Evolutionary conservation across 2,888 invertebrate species (phyloP).

Genomic region (Hirtodrosophila trivittata): DNA sequence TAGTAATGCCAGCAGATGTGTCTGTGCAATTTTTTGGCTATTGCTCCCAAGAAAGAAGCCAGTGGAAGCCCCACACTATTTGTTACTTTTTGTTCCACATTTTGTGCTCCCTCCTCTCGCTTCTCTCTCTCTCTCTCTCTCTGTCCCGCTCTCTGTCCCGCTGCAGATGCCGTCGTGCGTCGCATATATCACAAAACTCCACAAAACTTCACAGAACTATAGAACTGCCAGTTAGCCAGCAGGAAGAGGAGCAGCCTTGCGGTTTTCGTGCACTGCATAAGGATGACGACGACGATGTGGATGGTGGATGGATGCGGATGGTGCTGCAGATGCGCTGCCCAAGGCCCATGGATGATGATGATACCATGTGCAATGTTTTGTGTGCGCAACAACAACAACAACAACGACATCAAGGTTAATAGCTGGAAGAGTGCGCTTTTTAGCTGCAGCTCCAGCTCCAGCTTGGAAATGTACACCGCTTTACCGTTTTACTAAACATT

Average conservation of each 20-base stretch:
- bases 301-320: conserved; percentile 30
- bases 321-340: background rate
- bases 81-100: conserved; percentile 52
- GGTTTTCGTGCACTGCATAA: conserved; percentile 58
- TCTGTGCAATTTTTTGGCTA: conserved; percentile 13
- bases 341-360: conserved; percentile 33
- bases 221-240: conserved; percentile 27
- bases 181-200: conserved; percentile 67
- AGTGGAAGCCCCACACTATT: conserved; percentile 36
- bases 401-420: conserved; percentile 70
- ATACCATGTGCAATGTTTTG: conserved; percentile 53
- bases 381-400: conserved; percentile 6
- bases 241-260: conserved; percentile 32
- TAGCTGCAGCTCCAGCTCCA: conserved; percentile 25
- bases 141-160: conserved; percentile 11
- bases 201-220: conserved; percentile 28
- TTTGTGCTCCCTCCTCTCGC: conserved; percentile 7
- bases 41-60: background rate
- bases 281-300: conserved; percentile 31
- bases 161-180: conserved; percentile 62
- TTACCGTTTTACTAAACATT: conserved; percentile 74
- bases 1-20: conserved; percentile 39
- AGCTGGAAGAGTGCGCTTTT: conserved; percentile 60
- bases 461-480: conserved; percentile 69
- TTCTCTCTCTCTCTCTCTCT: background rate